These are phyloP conservation scores for Monarcha castaneiventris DNA, from an alignment of 2,113 vertebrate species.

Conservation along the genomic window DNA sequence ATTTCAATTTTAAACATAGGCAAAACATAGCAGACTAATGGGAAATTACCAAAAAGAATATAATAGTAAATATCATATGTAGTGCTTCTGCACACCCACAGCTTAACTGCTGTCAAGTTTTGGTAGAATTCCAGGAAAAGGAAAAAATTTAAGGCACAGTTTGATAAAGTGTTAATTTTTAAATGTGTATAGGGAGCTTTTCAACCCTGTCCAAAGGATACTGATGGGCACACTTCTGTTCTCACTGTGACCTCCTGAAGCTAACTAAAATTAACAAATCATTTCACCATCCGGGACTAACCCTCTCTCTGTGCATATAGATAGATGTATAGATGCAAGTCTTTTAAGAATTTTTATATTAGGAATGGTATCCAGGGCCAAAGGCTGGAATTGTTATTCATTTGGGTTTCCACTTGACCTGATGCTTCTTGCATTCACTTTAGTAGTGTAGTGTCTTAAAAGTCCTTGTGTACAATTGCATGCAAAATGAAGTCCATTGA, in stretches of 20 bases:
- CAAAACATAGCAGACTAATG: background rate
- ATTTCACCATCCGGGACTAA: background rate
- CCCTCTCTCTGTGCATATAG: background rate
- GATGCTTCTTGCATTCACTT: background rate
- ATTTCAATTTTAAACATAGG: background rate
- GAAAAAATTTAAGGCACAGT: slow-evolving; percentile 44
- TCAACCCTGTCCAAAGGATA: slow-evolving; percentile 58
- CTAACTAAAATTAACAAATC: slow-evolving; percentile 56
- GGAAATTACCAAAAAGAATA: slow-evolving; percentile 17
- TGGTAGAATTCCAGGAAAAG: slow-evolving; percentile 60
- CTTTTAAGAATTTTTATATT: background rate
- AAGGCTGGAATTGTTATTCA: background rate
- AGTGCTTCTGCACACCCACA: slow-evolving; percentile 46
- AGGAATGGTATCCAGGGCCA: background rate
- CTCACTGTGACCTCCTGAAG: slow-evolving; percentile 49
- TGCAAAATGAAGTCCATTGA: background rate
- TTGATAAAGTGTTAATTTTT: slow-evolving; percentile 66
- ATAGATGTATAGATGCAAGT: background rate
- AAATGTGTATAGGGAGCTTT: slow-evolving; percentile 45
- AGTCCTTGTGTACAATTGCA: background rate
- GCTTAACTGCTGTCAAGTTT: slow-evolving; percentile 60
- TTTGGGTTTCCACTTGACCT: background rate
- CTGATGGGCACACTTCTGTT: slow-evolving; percentile 54
- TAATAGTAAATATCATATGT: slow-evolving; percentile 43
- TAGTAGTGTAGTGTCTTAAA: background rate